These are phyloP conservation scores for Diacarnus erythraeanus DNA, from an alignment of 37 sponge, comb jelly and placozoan species.

Conservation along the genomic window DNA sequence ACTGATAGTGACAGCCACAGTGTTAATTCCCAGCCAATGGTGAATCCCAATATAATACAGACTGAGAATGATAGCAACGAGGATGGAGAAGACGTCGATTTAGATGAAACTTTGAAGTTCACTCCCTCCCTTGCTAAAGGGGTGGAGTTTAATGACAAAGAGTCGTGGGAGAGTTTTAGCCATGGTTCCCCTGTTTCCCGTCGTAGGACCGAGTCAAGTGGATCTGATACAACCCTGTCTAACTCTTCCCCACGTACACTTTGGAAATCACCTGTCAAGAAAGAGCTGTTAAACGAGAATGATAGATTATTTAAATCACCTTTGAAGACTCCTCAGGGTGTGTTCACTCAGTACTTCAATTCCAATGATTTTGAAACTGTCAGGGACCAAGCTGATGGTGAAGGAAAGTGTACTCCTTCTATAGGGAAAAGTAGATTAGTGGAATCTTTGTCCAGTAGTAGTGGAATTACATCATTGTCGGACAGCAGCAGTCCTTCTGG, in stretches of 20 bases:
- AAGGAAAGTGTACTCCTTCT: neutral
- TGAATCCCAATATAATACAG: neutral
- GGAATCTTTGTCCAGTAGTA: neutral
- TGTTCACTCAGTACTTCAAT: neutral
- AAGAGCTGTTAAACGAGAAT: neutral
- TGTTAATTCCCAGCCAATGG: neutral
- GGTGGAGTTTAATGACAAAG: slow-evolving; percentile 76
- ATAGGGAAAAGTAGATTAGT: neutral
- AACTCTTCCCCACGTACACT: neutral
- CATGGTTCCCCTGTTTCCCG: slow-evolving; percentile 7
- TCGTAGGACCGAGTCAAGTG: neutral
- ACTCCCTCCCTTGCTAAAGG: slow-evolving; percentile 9
- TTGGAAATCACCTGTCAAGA: slow-evolving; percentile 7
- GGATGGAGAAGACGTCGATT: slow-evolving; percentile 5
- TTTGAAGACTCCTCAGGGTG: neutral
- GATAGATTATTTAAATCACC: neutral
- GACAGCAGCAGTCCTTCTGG: neutral
- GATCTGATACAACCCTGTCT: neutral
- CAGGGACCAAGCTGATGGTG: neutral
- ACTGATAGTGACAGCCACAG: neutral
- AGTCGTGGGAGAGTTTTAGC: slow-evolving; percentile 80
- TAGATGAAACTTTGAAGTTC: slow-evolving; percentile 53
- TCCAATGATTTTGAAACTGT: neutral
- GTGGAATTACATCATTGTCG: neutral
- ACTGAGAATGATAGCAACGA: neutral